These are phyloP conservation scores for Desmophyllum pertusum DNA, from an alignment of 92 coral and sea anemone genomes.

Conservation along the genomic window DNA sequence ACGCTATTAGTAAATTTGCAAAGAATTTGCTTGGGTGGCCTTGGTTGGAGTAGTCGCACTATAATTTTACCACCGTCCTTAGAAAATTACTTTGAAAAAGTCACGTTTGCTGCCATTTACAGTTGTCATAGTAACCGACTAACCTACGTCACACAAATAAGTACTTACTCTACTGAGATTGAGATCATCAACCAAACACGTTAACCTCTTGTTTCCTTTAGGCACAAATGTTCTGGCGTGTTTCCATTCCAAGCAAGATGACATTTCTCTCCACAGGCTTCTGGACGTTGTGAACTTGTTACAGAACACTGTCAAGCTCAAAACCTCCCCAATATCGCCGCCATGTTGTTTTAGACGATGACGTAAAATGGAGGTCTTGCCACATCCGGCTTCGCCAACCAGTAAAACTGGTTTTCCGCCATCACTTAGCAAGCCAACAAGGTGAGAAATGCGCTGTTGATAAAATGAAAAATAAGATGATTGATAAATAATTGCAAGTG, in stretches of 20 bases:
- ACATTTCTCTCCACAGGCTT: slow-evolving; percentile 87
- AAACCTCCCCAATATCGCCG: slow-evolving; percentile 91
- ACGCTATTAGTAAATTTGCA: too few relatives aligned
- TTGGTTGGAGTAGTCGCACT: too few relatives aligned
- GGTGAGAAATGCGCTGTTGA: slow-evolving; percentile 90
- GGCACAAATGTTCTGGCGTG: slow-evolving; percentile 97
- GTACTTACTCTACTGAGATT: slow-evolving; percentile 90
- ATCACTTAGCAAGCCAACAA: slow-evolving; percentile 92
- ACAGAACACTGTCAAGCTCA: slow-evolving; percentile 87
- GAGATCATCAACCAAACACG: slow-evolving; percentile 92
- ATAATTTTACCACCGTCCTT: too few relatives aligned
- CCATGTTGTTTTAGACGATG: slow-evolving; percentile 93
- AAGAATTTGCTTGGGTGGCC: too few relatives aligned
- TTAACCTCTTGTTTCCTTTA: slow-evolving; percentile 90
- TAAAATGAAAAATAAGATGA: background rate
- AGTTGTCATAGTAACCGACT: too few relatives aligned
- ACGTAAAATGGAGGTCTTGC: slow-evolving; percentile 93
- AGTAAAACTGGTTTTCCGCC: slow-evolving; percentile 96
- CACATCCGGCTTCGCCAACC: slow-evolving; percentile 96
- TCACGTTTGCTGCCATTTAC: background rate
- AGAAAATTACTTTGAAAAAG: too few relatives aligned
- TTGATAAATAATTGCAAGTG: background rate
- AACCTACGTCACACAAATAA: too few relatives aligned
- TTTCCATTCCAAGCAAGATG: slow-evolving; percentile 93
- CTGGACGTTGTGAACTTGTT: slow-evolving; percentile 93